Evolutionary conservation across 2,888 invertebrate species (phyloP).

Genomic region (Epirrita christyi): DNA sequence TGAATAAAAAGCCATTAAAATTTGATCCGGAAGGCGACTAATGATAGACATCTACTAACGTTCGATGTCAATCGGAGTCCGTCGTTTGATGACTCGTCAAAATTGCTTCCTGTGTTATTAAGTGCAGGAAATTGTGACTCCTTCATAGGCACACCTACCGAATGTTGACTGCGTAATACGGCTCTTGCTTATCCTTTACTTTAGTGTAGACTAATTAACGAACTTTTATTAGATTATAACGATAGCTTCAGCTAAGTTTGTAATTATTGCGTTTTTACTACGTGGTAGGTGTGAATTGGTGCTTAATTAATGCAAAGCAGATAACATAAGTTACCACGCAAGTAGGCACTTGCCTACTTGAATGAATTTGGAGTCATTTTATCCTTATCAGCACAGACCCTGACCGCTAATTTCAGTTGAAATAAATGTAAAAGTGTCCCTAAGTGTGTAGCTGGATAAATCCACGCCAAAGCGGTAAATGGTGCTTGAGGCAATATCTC

Average conservation of each 20-base stretch:
- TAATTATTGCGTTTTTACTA: too few species aligned
- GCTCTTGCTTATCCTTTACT: conserved; percentile 9
- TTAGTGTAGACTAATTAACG: not conserved
- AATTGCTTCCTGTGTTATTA: conserved; percentile 83
- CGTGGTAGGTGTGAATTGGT: too few species aligned
- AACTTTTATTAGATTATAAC: not conserved
- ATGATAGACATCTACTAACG: conserved; percentile 65
- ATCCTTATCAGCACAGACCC: conserved; percentile 32
- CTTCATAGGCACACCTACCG: conserved; percentile 76
- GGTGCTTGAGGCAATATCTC: conserved; percentile 79
- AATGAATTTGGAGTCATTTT: not conserved
- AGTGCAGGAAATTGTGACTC: conserved; percentile 85
- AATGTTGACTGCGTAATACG: conserved; percentile 58
- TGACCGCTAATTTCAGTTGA: conserved; percentile 45
- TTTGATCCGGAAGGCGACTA: conserved; percentile 56
- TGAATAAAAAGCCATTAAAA: conserved; percentile 44
- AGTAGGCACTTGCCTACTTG: too few species aligned
- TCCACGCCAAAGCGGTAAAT: conserved; percentile 70
- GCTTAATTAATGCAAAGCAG: not conserved
- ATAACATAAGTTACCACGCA: too few species aligned
- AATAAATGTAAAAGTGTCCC: conserved; percentile 56
- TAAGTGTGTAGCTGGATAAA: conserved; percentile 64
- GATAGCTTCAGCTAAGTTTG: too few species aligned
- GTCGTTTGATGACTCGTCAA: conserved; percentile 83
- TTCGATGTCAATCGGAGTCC: conserved; percentile 71